These are phyloP conservation scores for Zelleria hepariella DNA, from an alignment of 2,888 invertebrate genomes.

Conservation along the genomic window DNA sequence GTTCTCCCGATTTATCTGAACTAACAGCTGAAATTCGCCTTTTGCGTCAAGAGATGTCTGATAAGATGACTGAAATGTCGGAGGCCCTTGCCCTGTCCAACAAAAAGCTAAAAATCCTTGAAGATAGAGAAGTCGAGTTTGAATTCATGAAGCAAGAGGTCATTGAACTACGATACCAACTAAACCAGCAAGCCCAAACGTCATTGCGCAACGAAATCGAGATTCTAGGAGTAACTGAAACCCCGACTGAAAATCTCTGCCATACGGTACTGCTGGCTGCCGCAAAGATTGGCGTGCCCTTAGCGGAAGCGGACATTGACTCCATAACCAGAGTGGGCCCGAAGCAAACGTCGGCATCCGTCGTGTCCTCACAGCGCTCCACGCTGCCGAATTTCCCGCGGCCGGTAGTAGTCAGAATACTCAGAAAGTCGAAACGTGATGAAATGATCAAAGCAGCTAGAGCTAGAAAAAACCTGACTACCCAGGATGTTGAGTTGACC, in stretches of 20 bases:
- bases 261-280: not conserved
- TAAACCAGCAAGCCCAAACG: not conserved
- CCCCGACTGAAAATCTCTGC: not conserved
- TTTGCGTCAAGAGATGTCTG: not conserved
- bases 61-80: not conserved
- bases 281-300: not conserved
- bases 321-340: not conserved
- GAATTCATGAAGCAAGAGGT: not conserved
- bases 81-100: not conserved
- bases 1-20: not conserved
- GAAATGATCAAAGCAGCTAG: constrained; percentile 17
- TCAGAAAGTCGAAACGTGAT: constrained; percentile 14
- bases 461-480: constrained; percentile 13
- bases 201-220: constrained; percentile 1
- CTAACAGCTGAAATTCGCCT: not conserved
- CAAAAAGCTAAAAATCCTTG: not conserved
- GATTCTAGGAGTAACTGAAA: not conserved
- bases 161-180: not conserved
- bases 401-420: constrained; percentile 15
- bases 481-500: constrained; percentile 10
- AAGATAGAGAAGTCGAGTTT: not conserved
- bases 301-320: not conserved
- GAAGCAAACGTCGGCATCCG: not conserved
- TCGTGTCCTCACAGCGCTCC: not conserved
- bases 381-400: constrained; percentile 9